Conservation (phyloP, 2,113 vertebrate species). For the Chionis minor region DNA sequence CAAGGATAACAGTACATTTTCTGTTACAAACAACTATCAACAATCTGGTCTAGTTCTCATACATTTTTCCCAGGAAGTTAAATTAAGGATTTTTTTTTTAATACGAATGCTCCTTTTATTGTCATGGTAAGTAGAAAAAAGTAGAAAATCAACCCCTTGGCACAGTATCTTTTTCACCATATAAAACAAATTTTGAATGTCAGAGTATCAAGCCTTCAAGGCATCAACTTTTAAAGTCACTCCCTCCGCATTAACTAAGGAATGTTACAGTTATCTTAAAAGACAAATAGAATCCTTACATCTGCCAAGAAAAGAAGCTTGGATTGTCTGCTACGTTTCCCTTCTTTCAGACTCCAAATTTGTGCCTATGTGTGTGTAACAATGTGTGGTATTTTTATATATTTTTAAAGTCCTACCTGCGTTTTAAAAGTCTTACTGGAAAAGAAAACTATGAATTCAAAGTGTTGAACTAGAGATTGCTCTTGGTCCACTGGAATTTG, state of each 20-base stretch:
- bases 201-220: neutral
- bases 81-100: neutral
- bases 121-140: neutral
- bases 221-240: neutral
- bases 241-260: neutral
- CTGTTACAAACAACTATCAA: neutral
- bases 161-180: neutral
- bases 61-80: neutral
- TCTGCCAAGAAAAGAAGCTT: neutral
- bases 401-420: constrained; percentile 1
- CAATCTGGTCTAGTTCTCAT: neutral
- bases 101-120: neutral
- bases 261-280: neutral
- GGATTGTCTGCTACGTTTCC: neutral
- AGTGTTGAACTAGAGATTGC: neutral
- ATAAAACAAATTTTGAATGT: neutral
- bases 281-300: neutral
- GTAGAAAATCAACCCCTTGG: neutral
- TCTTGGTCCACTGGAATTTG: neutral
- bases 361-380: neutral
- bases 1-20: neutral
- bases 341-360: neutral
- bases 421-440: neutral
- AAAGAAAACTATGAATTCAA: neutral
- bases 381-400: neutral